Conservation (phyloP, 2,113 vertebrate species). For the Archocentrus centrarchus region DNA sequence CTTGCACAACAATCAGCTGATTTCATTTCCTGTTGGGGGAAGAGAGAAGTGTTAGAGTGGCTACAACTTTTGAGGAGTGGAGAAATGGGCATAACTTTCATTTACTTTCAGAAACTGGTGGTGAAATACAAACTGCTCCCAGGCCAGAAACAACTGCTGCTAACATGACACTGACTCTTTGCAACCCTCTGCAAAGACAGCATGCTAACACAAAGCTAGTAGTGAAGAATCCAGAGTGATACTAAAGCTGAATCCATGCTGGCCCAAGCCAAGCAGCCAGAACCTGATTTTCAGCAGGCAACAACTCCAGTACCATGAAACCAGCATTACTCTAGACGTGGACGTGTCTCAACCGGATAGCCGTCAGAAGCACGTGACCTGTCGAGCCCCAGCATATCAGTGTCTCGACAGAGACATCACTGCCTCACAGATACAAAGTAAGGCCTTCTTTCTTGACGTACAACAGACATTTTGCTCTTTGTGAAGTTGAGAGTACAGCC, state of each 20-base stretch:
- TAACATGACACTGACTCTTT: neutral
- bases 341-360: neutral
- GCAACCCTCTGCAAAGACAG: neutral
- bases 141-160: neutral
- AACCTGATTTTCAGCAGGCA: neutral
- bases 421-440: constrained; percentile 14
- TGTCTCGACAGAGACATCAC: constrained; percentile 35
- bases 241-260: neutral
- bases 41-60: too few relatives aligned
- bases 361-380: constrained; percentile 5
- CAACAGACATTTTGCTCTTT: neutral
- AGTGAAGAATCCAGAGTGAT: neutral
- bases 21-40: too few relatives aligned
- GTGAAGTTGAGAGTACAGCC: neutral
- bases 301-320: neutral
- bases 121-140: too few relatives aligned
- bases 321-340: neutral
- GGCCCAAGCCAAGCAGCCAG: neutral
- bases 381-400: constrained; percentile 28
- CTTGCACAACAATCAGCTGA: too few relatives aligned
- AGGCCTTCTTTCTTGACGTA: constrained; percentile 4
- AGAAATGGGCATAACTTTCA: too few relatives aligned
- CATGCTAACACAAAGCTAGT: neutral
- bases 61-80: too few relatives aligned
- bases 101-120: too few relatives aligned